Evolutionary conservation across 2,113 vertebrate species (phyloP), one percentile per base, ranked within the genome.

Genomic region (Callaeas wilsoni): DNA sequence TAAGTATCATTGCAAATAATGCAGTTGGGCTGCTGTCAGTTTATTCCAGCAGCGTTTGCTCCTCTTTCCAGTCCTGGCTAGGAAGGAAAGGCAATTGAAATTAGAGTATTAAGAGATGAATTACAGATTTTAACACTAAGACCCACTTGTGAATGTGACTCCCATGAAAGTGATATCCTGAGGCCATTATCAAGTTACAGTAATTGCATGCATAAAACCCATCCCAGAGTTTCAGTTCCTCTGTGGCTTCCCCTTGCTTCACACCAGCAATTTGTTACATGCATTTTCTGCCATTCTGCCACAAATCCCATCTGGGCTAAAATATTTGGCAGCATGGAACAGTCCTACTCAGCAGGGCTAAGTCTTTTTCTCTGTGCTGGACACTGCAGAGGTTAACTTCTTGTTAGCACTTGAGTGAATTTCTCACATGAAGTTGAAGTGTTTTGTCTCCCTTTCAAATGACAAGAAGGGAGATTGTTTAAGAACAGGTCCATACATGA

Each of bases 401-500:
- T 41, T 71, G 37, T 26, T 44, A n/a, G 33, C 29, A 33, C 33
- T 67, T 68, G 0, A 35, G 32, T 59, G 52, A 67, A 55, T 73
- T 93, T 79, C n/a, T 71, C 33, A 42, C 1, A 2, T 47, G 68
- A 60, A 83, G 73, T 59, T 27, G 3, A 33, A 67, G 33, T 23
- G 20, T 68, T 83, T 68, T 6, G 16, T 68, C 39, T 44, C 15
- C 30, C 12, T 71, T 55, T 33, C 46, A 67, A 90, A 33, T 20
- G 29, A 6, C 41, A 77, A 16, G 37, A 62, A 92, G 42, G 22
- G 53, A 73, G 6, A 33, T 41, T 32, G 32, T 53, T 91, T 46
- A 55, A 63, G 60, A 88, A 85, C 0, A 0, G n/a, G 4, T 62
- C 20, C 1, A 0, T n/a, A 37, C 5, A 2, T 41, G 17, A 41